phyloP scores from a whole-genome alignment of 2,888 invertebrate genomes.

The Drosophila lacicola region DNA sequence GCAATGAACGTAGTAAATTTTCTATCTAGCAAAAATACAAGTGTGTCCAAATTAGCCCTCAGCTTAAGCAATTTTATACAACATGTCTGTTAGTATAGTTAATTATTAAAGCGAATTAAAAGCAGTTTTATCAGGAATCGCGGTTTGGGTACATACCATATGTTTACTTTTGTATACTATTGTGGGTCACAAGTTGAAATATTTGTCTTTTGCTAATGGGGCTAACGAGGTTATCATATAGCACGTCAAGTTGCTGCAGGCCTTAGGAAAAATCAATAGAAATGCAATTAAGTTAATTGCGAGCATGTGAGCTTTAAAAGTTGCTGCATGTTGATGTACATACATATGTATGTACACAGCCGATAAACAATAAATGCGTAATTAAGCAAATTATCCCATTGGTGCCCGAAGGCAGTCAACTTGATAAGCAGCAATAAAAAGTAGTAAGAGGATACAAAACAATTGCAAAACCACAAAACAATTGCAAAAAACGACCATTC shows the following conservation, averaged over 20 bases:
- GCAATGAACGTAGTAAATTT: too few species aligned
- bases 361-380: constrained; percentile 73
- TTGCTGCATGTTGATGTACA: constrained; percentile 20
- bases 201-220: not conserved
- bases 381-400: constrained; percentile 73
- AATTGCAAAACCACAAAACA: constrained; percentile 35
- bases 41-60: too few species aligned
- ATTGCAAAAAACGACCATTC: constrained; percentile 18
- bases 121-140: not conserved
- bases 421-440: constrained; percentile 7
- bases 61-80: too few species aligned
- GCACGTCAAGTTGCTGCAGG: constrained; percentile 16
- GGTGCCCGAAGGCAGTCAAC: constrained; percentile 33
- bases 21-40: too few species aligned
- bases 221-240: constrained; percentile 15
- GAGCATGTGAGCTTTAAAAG: constrained; percentile 51
- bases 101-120: not conserved
- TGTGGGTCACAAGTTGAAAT: not conserved
- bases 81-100: not conserved
- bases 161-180: not conserved
- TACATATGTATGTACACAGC: constrained; percentile 2
- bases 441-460: constrained; percentile 19
- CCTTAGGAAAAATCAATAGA: constrained; percentile 61
- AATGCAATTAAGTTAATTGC: constrained; percentile 74
- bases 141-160: not conserved